Conservation (phyloP, 1,140 invertebrate species). For the Calephelis nemesis region DNA sequence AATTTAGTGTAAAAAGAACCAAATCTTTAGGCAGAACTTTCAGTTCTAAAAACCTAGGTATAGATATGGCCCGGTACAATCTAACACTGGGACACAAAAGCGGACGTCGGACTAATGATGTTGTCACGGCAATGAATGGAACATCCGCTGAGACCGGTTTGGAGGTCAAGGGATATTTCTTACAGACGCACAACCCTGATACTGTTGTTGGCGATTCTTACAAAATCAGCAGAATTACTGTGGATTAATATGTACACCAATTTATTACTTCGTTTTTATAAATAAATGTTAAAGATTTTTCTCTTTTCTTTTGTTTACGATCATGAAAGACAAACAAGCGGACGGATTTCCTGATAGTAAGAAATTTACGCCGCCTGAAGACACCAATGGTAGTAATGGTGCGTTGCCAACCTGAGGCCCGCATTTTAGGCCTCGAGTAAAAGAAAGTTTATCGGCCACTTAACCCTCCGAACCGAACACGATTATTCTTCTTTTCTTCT, state of each 20-base stretch:
- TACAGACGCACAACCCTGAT: constrained; percentile 45
- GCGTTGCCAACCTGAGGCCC: too few species aligned
- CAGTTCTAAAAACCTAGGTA: constrained; percentile 45
- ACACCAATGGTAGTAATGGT: too few species aligned
- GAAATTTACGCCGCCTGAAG: too few species aligned
- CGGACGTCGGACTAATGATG: constrained; percentile 61
- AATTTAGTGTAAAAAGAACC: constrained; percentile 59
- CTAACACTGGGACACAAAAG: constrained; percentile 48
- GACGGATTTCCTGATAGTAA: too few species aligned
- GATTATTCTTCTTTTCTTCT: too few species aligned
- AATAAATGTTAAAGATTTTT: neutral
- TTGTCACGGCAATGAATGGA: constrained; percentile 54
- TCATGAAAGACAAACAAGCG: too few species aligned
- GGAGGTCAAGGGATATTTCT: constrained; percentile 52
- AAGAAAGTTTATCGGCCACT: too few species aligned
- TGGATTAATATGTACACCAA: constrained; percentile 42
- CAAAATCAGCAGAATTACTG: constrained; percentile 53
- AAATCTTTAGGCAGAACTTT: constrained; percentile 61
- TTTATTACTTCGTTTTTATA: neutral
- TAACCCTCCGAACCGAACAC: too few species aligned
- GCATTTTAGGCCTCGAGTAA: too few species aligned
- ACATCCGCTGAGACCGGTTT: constrained; percentile 53
- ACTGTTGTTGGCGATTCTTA: constrained; percentile 61
- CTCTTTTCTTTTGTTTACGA: neutral
- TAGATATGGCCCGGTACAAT: constrained; percentile 57